A percentile compares a stretch with the other conserved stretches of the same genome.
Evolutionary conservation across 2,113 vertebrate species (phyloP).

Genomic region (Rattus rattus): DNA sequence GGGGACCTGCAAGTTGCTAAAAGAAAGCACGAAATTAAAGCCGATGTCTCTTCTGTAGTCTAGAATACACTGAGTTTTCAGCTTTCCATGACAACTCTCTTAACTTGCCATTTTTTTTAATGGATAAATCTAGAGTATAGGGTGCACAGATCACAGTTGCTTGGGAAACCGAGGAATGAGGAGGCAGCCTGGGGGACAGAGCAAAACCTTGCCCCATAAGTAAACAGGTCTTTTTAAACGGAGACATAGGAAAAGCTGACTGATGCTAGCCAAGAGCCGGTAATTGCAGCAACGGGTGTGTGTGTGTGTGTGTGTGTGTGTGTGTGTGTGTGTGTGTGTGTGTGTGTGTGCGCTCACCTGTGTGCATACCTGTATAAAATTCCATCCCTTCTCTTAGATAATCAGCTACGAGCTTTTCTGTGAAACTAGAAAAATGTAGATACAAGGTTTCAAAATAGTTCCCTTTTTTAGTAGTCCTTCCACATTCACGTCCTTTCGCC

Average conservation of each 20-base stretch:
- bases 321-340: neutral
- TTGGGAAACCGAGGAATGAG: neutral
- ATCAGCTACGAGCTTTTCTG: neutral
- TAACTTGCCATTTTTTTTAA: neutral
- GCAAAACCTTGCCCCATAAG: neutral
- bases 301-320: neutral
- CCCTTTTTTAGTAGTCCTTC: neutral
- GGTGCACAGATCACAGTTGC: no score
- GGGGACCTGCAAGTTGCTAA: neutral
- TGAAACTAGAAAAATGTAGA: neutral
- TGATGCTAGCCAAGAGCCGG: neutral
- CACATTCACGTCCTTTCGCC: neutral
- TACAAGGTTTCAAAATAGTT: neutral
- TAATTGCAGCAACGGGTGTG: no score
- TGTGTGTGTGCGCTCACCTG: neutral
- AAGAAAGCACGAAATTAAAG: conserved; percentile 14
- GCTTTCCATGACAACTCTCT: neutral
- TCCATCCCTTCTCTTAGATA: neutral
- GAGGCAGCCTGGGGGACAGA: neutral
- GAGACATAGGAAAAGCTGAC: neutral
- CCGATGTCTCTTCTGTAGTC: neutral
- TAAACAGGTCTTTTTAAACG: neutral
- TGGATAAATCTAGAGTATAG: neutral
- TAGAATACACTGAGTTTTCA: conserved; percentile 5
- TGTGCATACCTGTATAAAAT: neutral